Evolutionary conservation across 2,888 invertebrate species (phyloP), one percentile per base, ranked within the genome.

Genomic region (Anthoptus insignis): DNA sequence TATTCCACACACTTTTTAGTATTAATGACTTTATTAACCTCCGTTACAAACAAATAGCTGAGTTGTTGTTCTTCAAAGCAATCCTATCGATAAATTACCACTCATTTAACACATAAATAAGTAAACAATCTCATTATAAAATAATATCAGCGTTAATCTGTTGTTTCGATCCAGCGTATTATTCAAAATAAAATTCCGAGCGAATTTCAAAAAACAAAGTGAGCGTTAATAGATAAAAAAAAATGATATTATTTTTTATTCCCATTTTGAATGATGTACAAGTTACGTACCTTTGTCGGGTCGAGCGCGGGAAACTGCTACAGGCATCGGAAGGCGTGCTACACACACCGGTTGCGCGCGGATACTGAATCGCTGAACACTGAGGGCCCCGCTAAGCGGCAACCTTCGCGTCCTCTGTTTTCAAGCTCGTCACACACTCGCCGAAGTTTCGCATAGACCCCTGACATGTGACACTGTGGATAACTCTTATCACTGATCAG

Each of bases 281-380:
- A 19, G 42, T 19, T 42, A 84, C 86, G 80, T 85, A 87, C 88
- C 88, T 82, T 79, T 82, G 59, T 83, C 84, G 80, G 50, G 22
- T 68, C 75, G 77, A 68, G 65, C 81, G 71, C 67, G 72, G 65
- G 68, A 67, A 63, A 71, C 65, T 61, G 75, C 73, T 73, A 81
- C 68, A 70, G 82, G 79, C 88, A 87, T 88, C 67, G 77, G 76
- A 71, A 72, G 69, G 71, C 83, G 75, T 75, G 64, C 74, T 24
- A 54, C 77, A 71, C 83, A 80, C 82, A 84, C 87, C 81, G 84
- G 83, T 82, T 81, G 81, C 87, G 82, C 84, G 86, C 83, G 82
- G 69, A 72, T 76, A 87, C 88, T 88, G 84, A 68, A 11, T n/a
- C 29, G 22, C 64, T 70, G 75, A 81, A 82, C 82, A 78, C 78